phyloP scores from a whole-genome alignment of 1,140 invertebrate species.

The Lerema accius region DNA sequence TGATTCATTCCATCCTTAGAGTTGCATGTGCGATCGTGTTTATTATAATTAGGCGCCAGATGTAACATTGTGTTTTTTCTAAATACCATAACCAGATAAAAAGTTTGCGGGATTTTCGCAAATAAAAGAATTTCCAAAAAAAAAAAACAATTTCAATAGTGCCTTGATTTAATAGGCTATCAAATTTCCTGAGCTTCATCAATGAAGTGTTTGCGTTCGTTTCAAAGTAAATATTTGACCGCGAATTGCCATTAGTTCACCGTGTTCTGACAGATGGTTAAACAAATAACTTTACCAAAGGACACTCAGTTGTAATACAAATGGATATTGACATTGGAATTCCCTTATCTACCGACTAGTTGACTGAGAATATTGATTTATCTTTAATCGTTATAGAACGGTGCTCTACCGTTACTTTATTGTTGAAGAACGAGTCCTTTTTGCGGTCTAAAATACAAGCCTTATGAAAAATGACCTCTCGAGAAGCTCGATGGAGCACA shows the following conservation, averaged over 20 bases:
- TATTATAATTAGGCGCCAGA: too few relatives aligned
- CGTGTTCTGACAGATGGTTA: not conserved
- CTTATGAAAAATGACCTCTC: not conserved
- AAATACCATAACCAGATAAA: too few relatives aligned
- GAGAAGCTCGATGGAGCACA: not conserved
- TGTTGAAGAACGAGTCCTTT: not conserved
- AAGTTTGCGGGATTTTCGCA: too few relatives aligned
- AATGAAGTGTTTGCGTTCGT: constrained; percentile 14
- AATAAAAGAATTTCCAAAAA: too few relatives aligned
- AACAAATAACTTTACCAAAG: constrained; percentile 1
- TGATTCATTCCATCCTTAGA: too few relatives aligned
- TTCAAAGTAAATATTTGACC: constrained; percentile 14
- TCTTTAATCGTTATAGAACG: not conserved
- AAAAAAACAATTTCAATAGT: too few relatives aligned
- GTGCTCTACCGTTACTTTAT: not conserved
- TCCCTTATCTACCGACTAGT: not conserved
- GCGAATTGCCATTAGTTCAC: constrained; percentile 5
- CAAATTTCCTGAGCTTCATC: not conserved
- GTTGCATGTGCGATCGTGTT: too few relatives aligned
- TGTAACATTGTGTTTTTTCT: too few relatives aligned
- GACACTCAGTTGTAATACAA: not conserved
- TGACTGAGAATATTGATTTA: not conserved
- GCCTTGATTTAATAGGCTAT: not conserved
- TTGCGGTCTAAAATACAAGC: not conserved
- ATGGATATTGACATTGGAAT: constrained; percentile 1